phyloP scores from a whole-genome alignment of 1,140 invertebrate species.

The Drepana arcuata region DNA sequence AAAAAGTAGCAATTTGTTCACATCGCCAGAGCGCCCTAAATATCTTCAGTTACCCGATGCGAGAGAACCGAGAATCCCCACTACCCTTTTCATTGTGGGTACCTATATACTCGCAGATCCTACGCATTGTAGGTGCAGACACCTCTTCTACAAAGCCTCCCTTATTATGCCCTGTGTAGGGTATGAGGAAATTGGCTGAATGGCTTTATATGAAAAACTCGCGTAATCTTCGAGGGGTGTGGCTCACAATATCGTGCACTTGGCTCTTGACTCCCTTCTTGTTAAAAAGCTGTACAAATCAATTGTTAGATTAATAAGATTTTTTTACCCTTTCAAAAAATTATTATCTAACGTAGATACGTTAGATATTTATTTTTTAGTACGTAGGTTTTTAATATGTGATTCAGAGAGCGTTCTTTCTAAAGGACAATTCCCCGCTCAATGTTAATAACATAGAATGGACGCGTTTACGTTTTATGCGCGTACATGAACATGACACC shows the following conservation, averaged over 20 bases:
- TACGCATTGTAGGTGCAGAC: slow-evolving; percentile 56
- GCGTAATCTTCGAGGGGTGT: slow-evolving; percentile 56
- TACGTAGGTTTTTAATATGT: too few species aligned
- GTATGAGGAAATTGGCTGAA: slow-evolving; percentile 70
- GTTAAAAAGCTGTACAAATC: slow-evolving; percentile 16
- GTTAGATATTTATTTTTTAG: too few species aligned
- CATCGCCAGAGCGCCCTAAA: slow-evolving; percentile 41
- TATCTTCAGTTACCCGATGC: slow-evolving; percentile 44
- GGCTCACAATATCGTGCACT: slow-evolving; percentile 52
- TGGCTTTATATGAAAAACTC: slow-evolving; percentile 68
- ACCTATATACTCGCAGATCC: slow-evolving; percentile 38
- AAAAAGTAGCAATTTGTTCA: slow-evolving; percentile 43
- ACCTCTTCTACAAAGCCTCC: slow-evolving; percentile 64
- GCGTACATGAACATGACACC: slow-evolving; percentile 25
- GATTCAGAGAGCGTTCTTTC: too few species aligned
- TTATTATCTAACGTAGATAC: too few species aligned
- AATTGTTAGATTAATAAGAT: slow-evolving; percentile 20
- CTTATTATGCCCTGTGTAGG: slow-evolving; percentile 63
- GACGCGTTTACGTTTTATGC: slow-evolving; percentile 23
- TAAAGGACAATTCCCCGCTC: slow-evolving; percentile 6
- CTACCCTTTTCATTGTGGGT: slow-evolving; percentile 47
- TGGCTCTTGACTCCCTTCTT: slow-evolving; percentile 28
- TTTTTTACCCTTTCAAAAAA: too few species aligned
- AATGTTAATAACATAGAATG: slow-evolving; percentile 20
- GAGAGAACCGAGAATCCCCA: slow-evolving; percentile 46